phyloP scores from a whole-genome alignment of 2,113 vertebrate species.

The Clarias magur region DNA sequence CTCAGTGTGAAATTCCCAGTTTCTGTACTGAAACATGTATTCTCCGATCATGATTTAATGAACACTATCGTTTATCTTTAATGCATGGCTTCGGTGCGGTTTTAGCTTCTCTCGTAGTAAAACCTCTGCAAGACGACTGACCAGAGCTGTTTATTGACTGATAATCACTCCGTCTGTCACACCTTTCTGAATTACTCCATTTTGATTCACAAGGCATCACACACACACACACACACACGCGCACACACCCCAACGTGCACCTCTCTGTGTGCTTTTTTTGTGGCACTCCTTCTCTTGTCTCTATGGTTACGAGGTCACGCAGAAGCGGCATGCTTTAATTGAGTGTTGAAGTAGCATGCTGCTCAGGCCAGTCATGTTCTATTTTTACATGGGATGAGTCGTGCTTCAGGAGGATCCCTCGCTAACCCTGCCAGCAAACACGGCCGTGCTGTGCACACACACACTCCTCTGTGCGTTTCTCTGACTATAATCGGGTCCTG shows the following conservation, averaged over 20 bases:
- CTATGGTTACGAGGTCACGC: constrained; percentile 47
- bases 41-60: not conserved
- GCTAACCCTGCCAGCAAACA: constrained; percentile 1
- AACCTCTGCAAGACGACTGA: not conserved
- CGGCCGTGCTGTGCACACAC: not conserved
- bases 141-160: not conserved
- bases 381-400: constrained; percentile 34
- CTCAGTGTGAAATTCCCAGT: not conserved
- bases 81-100: not conserved
- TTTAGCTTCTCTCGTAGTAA: not conserved
- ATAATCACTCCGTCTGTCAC: not conserved
- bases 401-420: constrained; percentile 35
- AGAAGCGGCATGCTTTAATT: constrained; percentile 34
- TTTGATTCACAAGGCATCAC: constrained; percentile 4
- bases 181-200: not conserved
- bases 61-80: not conserved
- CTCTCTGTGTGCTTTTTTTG: not conserved
- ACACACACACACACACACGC: not conserved
- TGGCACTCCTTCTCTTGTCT: constrained; percentile 32
- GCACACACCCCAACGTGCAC: not conserved
- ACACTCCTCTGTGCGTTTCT: not conserved
- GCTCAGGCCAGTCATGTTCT: constrained; percentile 21
- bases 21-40: not conserved
- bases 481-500: not conserved
- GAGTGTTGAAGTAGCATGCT: constrained; percentile 35